Conservation (phyloP, 2,797 vertebrate genomes). For the Poecilia gillii region DNA sequence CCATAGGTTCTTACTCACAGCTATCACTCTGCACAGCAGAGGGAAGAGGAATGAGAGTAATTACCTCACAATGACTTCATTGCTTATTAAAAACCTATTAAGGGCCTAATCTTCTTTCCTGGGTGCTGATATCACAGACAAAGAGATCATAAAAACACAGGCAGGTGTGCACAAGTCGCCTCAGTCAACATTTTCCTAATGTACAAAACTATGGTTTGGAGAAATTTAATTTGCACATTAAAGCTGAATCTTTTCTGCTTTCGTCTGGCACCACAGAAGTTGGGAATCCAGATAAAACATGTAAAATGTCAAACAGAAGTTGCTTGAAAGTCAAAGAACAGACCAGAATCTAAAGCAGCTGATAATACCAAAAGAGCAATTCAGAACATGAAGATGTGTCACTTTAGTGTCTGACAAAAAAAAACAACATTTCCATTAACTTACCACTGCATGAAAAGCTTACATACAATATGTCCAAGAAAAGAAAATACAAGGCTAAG, state of each 20-base stretch:
- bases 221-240: constrained; percentile 8
- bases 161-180: constrained; percentile 15
- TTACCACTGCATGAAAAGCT: constrained; percentile 17
- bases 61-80: constrained; percentile 61
- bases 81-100: constrained; percentile 65
- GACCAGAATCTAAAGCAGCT: constrained; percentile 19
- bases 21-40: constrained; percentile 41
- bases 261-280: constrained; percentile 7
- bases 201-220: constrained; percentile 5
- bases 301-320: constrained; percentile 33
- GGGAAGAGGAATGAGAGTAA: constrained; percentile 54
- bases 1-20: constrained; percentile 37
- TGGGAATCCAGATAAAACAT: constrained; percentile 1
- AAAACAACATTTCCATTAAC: constrained; percentile 10
- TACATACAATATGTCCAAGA: constrained; percentile 25
- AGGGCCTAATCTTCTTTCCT: constrained; percentile 41
- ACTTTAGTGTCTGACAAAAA: constrained; percentile 18
- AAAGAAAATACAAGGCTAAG: constrained; percentile 15
- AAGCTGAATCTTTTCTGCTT: background rate
- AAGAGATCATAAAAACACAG: constrained; percentile 22
- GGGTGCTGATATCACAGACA: constrained; percentile 31
- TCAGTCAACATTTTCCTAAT: constrained; percentile 1
- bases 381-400: constrained; percentile 27
- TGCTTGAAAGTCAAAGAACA: constrained; percentile 16
- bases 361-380: constrained; percentile 19